Evolutionary conservation across 2,888 invertebrate species (phyloP), one percentile per base, ranked within the genome.

Genomic region (Beris morrisii): DNA sequence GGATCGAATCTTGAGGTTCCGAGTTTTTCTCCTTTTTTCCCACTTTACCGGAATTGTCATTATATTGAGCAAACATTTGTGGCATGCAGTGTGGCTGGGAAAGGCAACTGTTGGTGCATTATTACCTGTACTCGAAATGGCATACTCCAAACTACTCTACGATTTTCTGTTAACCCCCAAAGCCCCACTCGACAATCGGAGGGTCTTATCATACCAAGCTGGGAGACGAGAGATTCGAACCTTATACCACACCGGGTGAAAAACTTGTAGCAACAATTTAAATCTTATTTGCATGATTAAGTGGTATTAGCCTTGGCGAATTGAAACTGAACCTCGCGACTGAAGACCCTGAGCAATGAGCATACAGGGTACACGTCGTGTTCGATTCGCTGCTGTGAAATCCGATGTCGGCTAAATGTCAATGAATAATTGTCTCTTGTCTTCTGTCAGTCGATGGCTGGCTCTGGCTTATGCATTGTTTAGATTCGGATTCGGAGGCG

Each of bases 281-380:
- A 64, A 57, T 57, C 64, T 57, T 31, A 58, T 64, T 67, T 64
- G 65, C 67, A 67, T 67, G 67, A 65, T 67, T 67, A 65, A 64
- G 44, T 59, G 59, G 61, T 43, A 64, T 65, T 65, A 57, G 64
- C 67, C 45, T 44, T 59, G 58, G 50, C 12, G 53, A 61, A 58
- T 65, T 46, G 54, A 57, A 64, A 56, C 31, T 38, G 54, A 50
- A 30, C 48, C 58, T 30, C 38, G 48, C 58, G 28, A 31, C 45
- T 58, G 15, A 46, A 45, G 48, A 46, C 58, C 46, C 31, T n/a
- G 48, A 30, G 15, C 28, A 57, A 12, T 30, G 6, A 15, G 11
- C 22, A 13, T 22, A 7, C 38, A 13, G 15, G 22, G 44, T 9
- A 12, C 11, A 44, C 44, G 44, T 12, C 11, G 44, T 44, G 11